Conservation (phyloP, 2,888 invertebrate genomes). For the Phlogophora meticulosa region DNA sequence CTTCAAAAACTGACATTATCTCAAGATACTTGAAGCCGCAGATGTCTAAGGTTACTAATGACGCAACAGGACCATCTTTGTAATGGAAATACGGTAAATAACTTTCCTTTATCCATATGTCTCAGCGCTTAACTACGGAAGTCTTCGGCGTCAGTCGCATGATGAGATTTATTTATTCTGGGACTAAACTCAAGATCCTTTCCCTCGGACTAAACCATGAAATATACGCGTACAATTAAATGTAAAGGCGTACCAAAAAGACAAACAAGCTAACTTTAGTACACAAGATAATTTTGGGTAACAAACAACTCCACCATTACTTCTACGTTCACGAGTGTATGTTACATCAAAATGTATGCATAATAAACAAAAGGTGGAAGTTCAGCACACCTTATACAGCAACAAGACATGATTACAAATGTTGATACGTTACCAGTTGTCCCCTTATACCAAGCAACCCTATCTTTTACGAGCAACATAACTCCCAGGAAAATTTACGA, state of each 20-base stretch:
- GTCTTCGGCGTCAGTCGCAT: no score
- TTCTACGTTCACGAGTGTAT: neutral
- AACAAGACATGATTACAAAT: conserved; percentile 43
- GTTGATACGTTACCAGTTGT: conserved; percentile 17
- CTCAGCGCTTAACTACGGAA: no score
- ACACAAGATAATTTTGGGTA: conserved; percentile 5
- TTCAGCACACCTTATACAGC: conserved; percentile 10
- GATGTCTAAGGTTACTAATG: neutral
- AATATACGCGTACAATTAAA: neutral
- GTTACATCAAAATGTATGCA: conserved; percentile 16
- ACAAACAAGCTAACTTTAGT: neutral
- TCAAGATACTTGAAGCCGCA: neutral
- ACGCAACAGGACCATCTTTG: neutral
- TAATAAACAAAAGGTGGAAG: conserved; percentile 27
- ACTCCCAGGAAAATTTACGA: conserved; percentile 52
- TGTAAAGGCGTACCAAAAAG: neutral
- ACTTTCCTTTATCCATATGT: neutral
- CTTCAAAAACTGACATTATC: neutral
- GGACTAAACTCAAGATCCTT: neutral
- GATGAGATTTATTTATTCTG: no score
- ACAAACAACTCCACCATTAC: neutral
- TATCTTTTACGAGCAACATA: conserved; percentile 59
- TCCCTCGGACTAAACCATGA: neutral
- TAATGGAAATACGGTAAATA: neutral
- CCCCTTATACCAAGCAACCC: conserved; percentile 6